Evolutionary conservation across 2,113 vertebrate species (phyloP).

Genomic region (Helogale parvula): DNA sequence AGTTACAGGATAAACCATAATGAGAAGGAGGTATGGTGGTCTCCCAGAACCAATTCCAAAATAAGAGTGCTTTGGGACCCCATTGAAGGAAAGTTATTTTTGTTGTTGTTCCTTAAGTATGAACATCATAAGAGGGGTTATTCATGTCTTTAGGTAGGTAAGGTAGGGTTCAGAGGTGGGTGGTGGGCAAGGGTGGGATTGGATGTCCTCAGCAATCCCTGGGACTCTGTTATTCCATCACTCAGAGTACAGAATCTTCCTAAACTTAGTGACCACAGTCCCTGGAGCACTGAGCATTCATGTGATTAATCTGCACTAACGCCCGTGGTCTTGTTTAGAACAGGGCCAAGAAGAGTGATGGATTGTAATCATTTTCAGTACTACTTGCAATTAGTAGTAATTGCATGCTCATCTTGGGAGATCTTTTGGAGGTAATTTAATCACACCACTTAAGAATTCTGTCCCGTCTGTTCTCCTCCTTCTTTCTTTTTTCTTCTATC

Average conservation of each 20-base stretch:
- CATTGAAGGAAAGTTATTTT: neutral
- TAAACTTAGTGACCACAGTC: neutral
- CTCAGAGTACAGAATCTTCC: neutral
- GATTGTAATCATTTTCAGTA: conserved; percentile 56
- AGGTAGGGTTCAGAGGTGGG: neutral
- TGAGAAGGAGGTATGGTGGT: neutral
- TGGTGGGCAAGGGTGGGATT: neutral
- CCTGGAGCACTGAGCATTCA: neutral
- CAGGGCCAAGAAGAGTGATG: conserved; percentile 38
- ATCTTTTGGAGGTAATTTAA: conserved; percentile 65
- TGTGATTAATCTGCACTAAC: neutral
- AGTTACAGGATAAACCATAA: neutral
- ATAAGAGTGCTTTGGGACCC: neutral
- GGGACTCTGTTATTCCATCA: neutral
- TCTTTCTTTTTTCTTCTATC: neutral
- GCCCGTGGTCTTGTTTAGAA: conserved; percentile 57
- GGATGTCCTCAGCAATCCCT: neutral
- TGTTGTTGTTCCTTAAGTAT: neutral
- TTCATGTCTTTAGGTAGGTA: neutral
- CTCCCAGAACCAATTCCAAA: neutral
- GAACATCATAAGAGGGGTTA: too few relatives aligned
- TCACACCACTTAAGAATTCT: conserved; percentile 56
- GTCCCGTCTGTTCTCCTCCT: neutral
- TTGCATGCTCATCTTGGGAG: conserved; percentile 54
- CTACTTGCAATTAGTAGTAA: conserved; percentile 72